phyloP scores from a whole-genome alignment of 2,888 invertebrate genomes.

The Idaea biselata region DNA sequence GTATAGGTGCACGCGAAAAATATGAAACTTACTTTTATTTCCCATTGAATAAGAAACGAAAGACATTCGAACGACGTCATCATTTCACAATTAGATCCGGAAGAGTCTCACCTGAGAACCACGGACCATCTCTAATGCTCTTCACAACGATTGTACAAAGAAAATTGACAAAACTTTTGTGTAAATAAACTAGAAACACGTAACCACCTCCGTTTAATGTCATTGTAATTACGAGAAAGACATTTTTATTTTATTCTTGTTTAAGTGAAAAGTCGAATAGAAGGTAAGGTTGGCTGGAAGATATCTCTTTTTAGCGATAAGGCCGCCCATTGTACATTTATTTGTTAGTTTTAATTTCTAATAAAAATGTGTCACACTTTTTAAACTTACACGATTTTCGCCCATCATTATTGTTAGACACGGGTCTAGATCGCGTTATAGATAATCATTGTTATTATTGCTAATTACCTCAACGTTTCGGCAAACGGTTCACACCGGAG shows the following conservation, averaged over 20 bases:
- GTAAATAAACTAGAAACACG: conserved; percentile 37
- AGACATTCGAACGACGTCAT: conserved; percentile 42
- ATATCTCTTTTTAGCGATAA: too few relatives aligned
- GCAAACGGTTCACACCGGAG: too few relatives aligned
- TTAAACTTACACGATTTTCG: too few relatives aligned
- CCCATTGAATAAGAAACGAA: conserved; percentile 32
- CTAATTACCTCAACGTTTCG: too few relatives aligned
- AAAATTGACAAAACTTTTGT: conserved; percentile 42
- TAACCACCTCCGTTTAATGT: conserved; percentile 27
- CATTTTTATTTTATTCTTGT: conserved; percentile 25
- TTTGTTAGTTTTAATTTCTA: too few relatives aligned
- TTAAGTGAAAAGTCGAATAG: conserved; percentile 23
- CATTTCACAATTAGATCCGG: conserved; percentile 71
- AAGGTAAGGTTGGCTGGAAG: too few relatives aligned
- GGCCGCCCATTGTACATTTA: too few relatives aligned
- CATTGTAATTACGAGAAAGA: conserved; percentile 22
- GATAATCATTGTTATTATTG: too few relatives aligned
- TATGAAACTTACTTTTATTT: conserved; percentile 21
- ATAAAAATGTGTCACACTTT: too few relatives aligned
- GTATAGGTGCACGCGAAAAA: not conserved
- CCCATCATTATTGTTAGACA: too few relatives aligned
- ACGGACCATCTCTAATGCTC: conserved; percentile 57
- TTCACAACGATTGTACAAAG: conserved; percentile 39
- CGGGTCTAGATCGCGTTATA: too few relatives aligned
- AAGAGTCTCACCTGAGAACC: conserved; percentile 56